Percentiles rank a stretch among this genome's conserved stretches.
Conservation (phyloP, 92 coral and sea anemone genomes). For the Siderastrea radians region DNA sequence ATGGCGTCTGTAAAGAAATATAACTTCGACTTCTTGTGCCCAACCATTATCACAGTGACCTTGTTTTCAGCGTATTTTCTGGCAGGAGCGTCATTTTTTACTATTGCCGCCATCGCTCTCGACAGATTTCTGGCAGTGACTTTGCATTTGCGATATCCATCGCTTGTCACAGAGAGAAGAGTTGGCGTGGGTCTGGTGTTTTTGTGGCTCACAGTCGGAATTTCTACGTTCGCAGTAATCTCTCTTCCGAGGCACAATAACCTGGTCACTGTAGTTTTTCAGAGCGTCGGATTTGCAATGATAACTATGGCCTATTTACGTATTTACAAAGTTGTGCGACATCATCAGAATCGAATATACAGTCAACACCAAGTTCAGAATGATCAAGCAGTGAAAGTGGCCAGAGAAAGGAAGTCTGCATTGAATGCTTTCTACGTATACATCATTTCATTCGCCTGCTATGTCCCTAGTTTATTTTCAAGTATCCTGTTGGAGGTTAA, state of each 20-base stretch:
- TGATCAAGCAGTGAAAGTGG: too few relatives aligned
- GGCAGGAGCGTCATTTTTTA: neutral
- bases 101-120: neutral
- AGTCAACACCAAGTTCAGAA: neutral
- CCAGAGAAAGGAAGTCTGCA: neutral
- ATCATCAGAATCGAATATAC: neutral
- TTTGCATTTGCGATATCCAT: neutral
- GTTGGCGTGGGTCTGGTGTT: neutral
- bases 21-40: neutral
- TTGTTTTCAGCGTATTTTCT: neutral
- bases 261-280: neutral
- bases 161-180: neutral
- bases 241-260: neutral
- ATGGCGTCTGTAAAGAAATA: neutral
- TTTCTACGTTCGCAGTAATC: neutral
- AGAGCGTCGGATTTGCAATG: neutral
- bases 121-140: neutral
- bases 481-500: neutral
- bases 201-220: neutral
- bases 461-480: neutral
- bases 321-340: neutral
- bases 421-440: constrained; percentile 3
- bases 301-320: neutral
- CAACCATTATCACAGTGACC: neutral
- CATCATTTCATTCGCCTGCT: neutral